A percentile compares a stretch with the other conserved stretches of the same genome.
Conservation (phyloP, 1,140 invertebrate species). For the Choristoneura fumiferana region DNA sequence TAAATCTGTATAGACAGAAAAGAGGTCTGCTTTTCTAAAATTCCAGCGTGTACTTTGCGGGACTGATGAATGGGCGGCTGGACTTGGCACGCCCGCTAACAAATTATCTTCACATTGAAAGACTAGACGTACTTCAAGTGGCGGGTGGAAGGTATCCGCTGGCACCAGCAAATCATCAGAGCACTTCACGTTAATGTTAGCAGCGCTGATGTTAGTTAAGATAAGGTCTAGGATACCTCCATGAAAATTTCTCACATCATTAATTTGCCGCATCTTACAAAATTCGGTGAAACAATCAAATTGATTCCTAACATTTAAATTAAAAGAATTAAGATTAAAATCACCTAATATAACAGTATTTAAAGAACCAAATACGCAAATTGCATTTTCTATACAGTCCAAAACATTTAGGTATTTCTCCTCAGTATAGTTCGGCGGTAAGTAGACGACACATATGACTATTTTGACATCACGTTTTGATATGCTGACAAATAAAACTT, state of each 20-base stretch:
- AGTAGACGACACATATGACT: not conserved
- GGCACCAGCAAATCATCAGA: not conserved
- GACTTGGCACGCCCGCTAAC: no score
- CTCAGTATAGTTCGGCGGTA: not conserved
- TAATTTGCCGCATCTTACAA: not conserved
- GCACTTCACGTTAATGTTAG: not conserved
- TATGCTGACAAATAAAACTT: not conserved
- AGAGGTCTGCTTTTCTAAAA: constrained; percentile 2
- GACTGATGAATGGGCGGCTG: no score
- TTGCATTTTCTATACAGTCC: not conserved
- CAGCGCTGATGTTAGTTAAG: not conserved
- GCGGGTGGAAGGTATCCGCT: not conserved
- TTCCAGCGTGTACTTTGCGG: not conserved
- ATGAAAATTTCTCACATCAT: not conserved
- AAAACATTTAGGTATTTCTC: not conserved
- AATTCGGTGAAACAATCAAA: not conserved
- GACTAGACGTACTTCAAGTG: not conserved
- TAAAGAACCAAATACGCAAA: not conserved
- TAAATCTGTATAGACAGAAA: not conserved
- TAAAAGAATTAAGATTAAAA: not conserved
- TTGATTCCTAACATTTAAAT: not conserved
- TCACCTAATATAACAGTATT: not conserved
- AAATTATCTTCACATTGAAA: no score
- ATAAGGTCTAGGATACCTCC: not conserved
- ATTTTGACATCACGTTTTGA: not conserved